Evolutionary conservation across 1,140 invertebrate species (phyloP), one percentile per base, ranked within the genome.

Genomic region (Nilaparvata lugens): DNA sequence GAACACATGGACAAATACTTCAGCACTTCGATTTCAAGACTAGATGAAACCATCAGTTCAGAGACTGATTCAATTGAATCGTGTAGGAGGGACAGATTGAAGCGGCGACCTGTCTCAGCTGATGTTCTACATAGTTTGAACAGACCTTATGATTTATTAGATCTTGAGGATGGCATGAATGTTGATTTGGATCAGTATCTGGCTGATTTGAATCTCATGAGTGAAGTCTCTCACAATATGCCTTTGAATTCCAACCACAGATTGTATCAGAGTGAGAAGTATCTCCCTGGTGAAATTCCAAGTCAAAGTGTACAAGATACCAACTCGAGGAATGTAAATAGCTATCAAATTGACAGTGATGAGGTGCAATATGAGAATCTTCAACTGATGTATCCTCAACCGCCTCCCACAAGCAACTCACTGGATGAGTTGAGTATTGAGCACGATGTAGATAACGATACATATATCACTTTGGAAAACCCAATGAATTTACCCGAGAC

Each of bases 41-140:
- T 54, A 9, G 62, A 64, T 56, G 62, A 64, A 18, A 62, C 55
- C 16, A 56, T 64, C 16, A 68, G 67, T 59, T 69, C 68, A 28
- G 68, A 69, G 57, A 66, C 66, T 53, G 68, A 69, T 38, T 68
- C 68, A 5, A 55, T 66, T 18, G 63, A 64, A 24, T 68, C 65
- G 1, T 51, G 42, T n/a, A 64, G 58, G 53, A 56, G 38, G 23
- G 60, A 60, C 21, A 76, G 79, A n/a, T 78, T 82, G 63, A 88
- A 87, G 64, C 75, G 86, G 43, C 74, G 86, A 62, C 87, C 87
- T 0, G 76, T 89, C 0, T 88, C 85, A 13, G 85, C 85, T 65
- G 75, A 78, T 14, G 71, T 78, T 18, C 72, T 76, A 24, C 73
- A 76, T n/a, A 73, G 75, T 5, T 59, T 79, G 1, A 73, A 76